Evolutionary conservation across 2,888 invertebrate genomes (phyloP).

Genomic region (Thecocarcelia acutangulata): DNA sequence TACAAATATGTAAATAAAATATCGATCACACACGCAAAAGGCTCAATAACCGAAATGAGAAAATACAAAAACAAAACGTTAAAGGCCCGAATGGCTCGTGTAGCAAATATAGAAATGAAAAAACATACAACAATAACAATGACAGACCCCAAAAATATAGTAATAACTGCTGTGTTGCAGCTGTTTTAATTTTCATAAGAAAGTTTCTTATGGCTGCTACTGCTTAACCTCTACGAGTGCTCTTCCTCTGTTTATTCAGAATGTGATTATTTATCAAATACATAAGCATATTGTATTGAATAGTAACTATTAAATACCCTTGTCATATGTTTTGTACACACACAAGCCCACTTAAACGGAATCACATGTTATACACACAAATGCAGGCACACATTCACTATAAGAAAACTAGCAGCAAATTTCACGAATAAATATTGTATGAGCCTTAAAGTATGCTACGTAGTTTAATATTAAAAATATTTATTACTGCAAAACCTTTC

Average conservation of each 20-base stretch:
- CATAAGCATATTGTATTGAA: constrained; percentile 18
- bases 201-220: neutral
- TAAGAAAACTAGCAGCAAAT: constrained; percentile 29
- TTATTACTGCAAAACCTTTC: neutral
- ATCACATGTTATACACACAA: constrained; percentile 1
- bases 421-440: constrained; percentile 31
- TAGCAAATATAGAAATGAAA: constrained; percentile 6
- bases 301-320: constrained; percentile 34
- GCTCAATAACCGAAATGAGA: constrained; percentile 25
- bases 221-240: constrained; percentile 1
- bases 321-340: constrained; percentile 37
- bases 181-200: constrained; percentile 56
- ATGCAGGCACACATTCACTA: neutral
- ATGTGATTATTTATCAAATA: constrained; percentile 24
- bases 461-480: neutral
- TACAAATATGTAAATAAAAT: constrained; percentile 52
- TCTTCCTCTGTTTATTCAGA: neutral
- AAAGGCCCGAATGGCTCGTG: constrained; percentile 22
- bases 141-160: constrained; percentile 12
- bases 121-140: constrained; percentile 48
- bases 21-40: constrained; percentile 68
- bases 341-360: too few species aligned
- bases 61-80: constrained; percentile 3
- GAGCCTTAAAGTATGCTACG: constrained; percentile 63
- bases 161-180: constrained; percentile 56